Base-by-base conservation (phyloP, 2,113 vertebrate genomes). In the Pomatostomus ruficeps region DNA sequence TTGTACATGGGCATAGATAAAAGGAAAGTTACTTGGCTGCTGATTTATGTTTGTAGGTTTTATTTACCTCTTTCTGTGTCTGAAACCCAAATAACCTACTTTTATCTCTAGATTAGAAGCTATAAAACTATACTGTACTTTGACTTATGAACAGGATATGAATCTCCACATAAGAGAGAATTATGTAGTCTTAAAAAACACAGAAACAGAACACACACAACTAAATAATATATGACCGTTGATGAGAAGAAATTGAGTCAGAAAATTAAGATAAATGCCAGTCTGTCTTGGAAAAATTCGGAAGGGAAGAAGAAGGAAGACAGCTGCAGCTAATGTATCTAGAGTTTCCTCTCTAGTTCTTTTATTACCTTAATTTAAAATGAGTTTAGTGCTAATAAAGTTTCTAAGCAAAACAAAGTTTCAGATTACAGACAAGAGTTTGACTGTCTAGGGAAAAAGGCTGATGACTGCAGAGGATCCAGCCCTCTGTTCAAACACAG, bases 321-420 rank as follows among this genome's bases (percentile, higher is more conserved):
- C 85, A 95, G 61, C 73, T 63, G 28, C 8, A 86, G 45, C 57
- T 89, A 79, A 62, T 80, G 33, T 49, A 89, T 78, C 59, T 82
- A 65, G 89, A 95, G 36, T 88, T 91, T 93, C 49, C 54, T 96
- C 70, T 62, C 49, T 42, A 76, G 38, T 88, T 88, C 92, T 71
- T 61, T 92, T 96, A 89, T 93, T 95, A 18, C 61, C 59, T 91
- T 94, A 93, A 94, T 95, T 93, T 79, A 88, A 95, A 97, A 95
- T 87, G 25, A 48, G 67, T 84, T 93, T 95, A 92, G 82, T 89
- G 72, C 54, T 96, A 85, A 93, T 83, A 91, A 96, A 86, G 35
- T 66, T 81, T 79, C 57, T 85, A 94, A 85, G 33, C 59, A 90
- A 84, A 93, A 70, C 74, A 79, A 92, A 91, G 58, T 96, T 96